These are phyloP conservation scores for Hydrophis major DNA, from an alignment of 2,797 vertebrate genomes.

Conservation along the genomic window DNA sequence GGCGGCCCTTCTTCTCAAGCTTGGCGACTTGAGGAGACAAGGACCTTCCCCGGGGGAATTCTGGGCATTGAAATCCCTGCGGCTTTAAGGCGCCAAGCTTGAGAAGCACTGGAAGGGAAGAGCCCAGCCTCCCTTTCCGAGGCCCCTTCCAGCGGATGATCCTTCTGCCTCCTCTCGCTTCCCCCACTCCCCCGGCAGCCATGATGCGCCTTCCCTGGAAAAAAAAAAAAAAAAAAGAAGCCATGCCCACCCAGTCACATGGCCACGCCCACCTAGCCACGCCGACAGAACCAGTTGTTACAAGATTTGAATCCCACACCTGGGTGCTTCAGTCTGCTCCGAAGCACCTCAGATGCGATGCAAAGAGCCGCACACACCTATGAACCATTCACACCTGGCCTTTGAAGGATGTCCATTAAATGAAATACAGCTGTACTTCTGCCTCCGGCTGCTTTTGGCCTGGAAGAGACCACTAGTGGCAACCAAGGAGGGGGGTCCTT, in stretches of 20 bases:
- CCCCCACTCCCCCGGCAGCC: not conserved
- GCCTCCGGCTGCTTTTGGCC: too few relatives aligned
- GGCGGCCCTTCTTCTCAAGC: not conserved
- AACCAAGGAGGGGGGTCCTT: too few relatives aligned
- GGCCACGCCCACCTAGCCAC: too few relatives aligned
- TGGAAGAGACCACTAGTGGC: too few relatives aligned
- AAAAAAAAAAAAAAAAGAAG: too few relatives aligned
- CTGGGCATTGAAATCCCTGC: not conserved
- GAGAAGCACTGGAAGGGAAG: not conserved
- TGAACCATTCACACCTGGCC: too few relatives aligned
- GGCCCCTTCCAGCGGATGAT: too few relatives aligned
- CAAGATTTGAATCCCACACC: not conserved
- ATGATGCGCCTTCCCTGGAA: accelerated
- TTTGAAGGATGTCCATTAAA: not conserved
- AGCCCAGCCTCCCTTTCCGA: not conserved
- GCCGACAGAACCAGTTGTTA: too few relatives aligned
- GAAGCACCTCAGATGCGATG: not conserved
- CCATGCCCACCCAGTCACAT: too few relatives aligned
- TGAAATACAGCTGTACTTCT: not conserved
- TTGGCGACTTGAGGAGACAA: too few relatives aligned
- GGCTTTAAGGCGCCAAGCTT: not conserved
- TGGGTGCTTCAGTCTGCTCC: too few relatives aligned
- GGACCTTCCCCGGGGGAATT: not conserved
- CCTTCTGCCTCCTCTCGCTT: accelerated
- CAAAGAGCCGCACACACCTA: too few relatives aligned